Percentiles rank a stretch among this genome's conserved stretches.
These are phyloP conservation scores for Tanytarsus gracilentus DNA, from an alignment of 2,888 invertebrate genomes.

Conservation along the genomic window DNA sequence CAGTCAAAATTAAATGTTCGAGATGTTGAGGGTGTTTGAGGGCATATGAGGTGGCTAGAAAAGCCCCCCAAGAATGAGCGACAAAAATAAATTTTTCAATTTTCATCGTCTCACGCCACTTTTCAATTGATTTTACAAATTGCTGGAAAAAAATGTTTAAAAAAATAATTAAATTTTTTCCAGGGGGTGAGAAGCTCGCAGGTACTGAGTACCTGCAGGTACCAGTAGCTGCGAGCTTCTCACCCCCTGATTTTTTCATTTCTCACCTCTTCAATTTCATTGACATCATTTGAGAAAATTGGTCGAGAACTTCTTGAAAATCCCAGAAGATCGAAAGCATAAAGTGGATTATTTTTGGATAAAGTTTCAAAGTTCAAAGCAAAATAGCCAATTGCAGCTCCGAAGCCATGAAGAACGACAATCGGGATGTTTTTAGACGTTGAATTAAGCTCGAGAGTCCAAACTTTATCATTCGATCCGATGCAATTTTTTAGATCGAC, in stretches of 20 bases:
- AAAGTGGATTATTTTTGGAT: slow-evolving; percentile 70
- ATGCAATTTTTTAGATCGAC: slow-evolving; percentile 46
- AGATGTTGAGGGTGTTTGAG: slow-evolving; percentile 78
- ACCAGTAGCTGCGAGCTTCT: not conserved
- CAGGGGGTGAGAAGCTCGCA: not conserved
- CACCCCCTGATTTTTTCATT: not conserved
- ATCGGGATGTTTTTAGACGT: slow-evolving; percentile 65
- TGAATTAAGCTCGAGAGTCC: slow-evolving; percentile 56
- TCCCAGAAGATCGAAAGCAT: slow-evolving; percentile 81
- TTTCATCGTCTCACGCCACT: slow-evolving; percentile 87
- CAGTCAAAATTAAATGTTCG: slow-evolving; percentile 84
- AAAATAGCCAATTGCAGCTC: slow-evolving; percentile 87
- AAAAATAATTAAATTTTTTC: not conserved
- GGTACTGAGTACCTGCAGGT: not conserved
- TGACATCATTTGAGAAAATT: slow-evolving; percentile 65
- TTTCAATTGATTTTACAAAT: slow-evolving; percentile 84
- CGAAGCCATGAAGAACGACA: slow-evolving; percentile 53
- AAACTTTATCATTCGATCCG: slow-evolving; percentile 54
- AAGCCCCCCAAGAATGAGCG: slow-evolving; percentile 93
- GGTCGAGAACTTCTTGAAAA: slow-evolving; percentile 94
- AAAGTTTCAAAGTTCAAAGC: slow-evolving; percentile 81
- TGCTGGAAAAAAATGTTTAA: slow-evolving; percentile 46
- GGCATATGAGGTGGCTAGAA: slow-evolving; percentile 83
- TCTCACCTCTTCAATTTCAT: slow-evolving; percentile 48
- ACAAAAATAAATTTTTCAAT: slow-evolving; percentile 77